Percentiles rank a stretch among this genome's conserved stretches.
These are phyloP conservation scores for Dipodomys merriami DNA, from an alignment of 2,113 vertebrate genomes.

Conservation along the genomic window DNA sequence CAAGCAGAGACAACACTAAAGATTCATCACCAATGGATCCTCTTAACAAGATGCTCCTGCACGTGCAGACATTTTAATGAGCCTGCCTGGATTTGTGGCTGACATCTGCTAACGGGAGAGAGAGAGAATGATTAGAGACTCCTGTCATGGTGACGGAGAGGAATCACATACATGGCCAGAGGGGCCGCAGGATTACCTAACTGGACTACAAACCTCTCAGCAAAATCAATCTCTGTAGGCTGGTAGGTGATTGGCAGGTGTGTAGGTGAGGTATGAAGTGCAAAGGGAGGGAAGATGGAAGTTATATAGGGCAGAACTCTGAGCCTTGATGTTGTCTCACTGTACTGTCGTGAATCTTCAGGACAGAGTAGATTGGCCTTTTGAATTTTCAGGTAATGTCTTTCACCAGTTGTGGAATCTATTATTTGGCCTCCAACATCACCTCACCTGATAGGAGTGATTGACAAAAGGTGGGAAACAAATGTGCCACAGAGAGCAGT, in stretches of 20 bases:
- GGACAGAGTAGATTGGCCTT: neutral
- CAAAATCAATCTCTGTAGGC: neutral
- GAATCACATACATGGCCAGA: neutral
- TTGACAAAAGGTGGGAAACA: neutral
- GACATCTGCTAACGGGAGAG: neutral
- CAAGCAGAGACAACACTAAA: neutral
- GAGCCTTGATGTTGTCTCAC: too few relatives aligned
- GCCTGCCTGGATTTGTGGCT: neutral
- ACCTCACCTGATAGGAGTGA: neutral
- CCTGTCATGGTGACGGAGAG: neutral
- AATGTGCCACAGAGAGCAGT: neutral
- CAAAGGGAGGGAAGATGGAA: neutral
- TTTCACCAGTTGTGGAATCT: neutral
- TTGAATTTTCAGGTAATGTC: neutral
- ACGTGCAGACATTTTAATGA: neutral
- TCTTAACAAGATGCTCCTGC: neutral
- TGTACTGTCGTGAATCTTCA: neutral
- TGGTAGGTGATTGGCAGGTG: neutral
- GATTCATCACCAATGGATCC: neutral
- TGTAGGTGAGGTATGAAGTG: neutral
- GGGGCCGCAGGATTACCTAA: neutral
- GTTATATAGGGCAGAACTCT: too few relatives aligned
- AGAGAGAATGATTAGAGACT: neutral
- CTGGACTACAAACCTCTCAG: conserved; percentile 7
- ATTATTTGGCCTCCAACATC: neutral